Percentiles rank a stretch among this genome's conserved stretches.
phyloP scores from a whole-genome alignment of 1,140 invertebrate species.

The Penaeus indicus region DNA sequence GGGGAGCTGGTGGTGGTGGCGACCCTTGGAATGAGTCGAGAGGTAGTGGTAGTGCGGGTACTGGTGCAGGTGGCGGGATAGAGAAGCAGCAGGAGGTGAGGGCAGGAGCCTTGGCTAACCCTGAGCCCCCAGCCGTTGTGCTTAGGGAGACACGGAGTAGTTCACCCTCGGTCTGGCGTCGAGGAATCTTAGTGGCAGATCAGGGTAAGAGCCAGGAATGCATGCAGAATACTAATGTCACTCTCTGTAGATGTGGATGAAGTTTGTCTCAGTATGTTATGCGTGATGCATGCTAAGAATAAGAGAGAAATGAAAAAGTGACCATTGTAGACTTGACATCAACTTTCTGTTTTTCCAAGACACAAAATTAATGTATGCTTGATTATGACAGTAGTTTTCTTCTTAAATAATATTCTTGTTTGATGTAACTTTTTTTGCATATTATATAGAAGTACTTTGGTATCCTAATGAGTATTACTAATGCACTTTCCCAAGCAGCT shows the following conservation, averaged over 20 bases:
- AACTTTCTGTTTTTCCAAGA: too few relatives aligned
- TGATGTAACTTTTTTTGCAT: too few relatives aligned
- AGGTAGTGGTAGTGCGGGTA: slow-evolving; percentile 17
- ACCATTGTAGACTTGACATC: too few relatives aligned
- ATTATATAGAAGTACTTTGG: too few relatives aligned
- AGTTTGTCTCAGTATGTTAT: too few relatives aligned
- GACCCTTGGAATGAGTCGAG: neutral
- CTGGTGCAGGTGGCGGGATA: slow-evolving; percentile 15
- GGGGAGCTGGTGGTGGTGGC: slow-evolving; percentile 15
- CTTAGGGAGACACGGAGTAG: slow-evolving; percentile 57
- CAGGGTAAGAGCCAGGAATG: slow-evolving; percentile 37
- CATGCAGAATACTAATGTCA: neutral
- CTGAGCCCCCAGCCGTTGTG: slow-evolving; percentile 29
- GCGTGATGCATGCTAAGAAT: too few relatives aligned
- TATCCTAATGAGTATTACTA: too few relatives aligned
- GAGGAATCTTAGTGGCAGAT: slow-evolving; percentile 48
- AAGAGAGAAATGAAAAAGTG: too few relatives aligned
- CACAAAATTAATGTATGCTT: slow-evolving; percentile 65
- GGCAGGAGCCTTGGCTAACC: neutral
- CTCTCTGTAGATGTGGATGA: too few relatives aligned
- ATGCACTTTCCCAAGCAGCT: too few relatives aligned
- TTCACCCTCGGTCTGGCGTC: slow-evolving; percentile 56
- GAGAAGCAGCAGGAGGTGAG: slow-evolving; percentile 21
- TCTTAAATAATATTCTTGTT: too few relatives aligned
- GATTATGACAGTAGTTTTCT: neutral